These are phyloP conservation scores for Alouatta palliata DNA, from an alignment of 2,113 vertebrate genomes.

Conservation along the genomic window DNA sequence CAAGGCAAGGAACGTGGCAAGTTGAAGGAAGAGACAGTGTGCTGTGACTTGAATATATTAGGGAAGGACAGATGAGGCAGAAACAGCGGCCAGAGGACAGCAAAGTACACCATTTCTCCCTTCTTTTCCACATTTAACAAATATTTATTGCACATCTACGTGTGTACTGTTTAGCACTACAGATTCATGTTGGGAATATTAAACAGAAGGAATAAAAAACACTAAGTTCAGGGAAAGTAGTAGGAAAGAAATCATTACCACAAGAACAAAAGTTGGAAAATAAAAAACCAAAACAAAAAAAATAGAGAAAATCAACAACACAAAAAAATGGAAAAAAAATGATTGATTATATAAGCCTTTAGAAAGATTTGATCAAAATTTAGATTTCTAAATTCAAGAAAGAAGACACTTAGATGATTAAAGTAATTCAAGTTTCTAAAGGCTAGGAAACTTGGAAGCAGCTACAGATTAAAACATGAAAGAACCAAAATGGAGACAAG, in stretches of 20 bases:
- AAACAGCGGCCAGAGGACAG: neutral
- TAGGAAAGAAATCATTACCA: neutral
- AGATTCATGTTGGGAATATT: neutral
- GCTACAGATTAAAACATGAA: neutral
- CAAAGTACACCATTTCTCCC: neutral
- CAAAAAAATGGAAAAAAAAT: neutral
- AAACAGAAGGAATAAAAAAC: neutral
- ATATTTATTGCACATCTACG: neutral
- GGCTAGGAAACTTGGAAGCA: neutral
- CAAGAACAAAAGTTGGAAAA: neutral
- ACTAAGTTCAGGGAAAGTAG: neutral
- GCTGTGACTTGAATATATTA: neutral
- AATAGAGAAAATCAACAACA: neutral
- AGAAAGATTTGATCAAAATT: neutral
- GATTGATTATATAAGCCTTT: neutral
- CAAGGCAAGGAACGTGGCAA: neutral
- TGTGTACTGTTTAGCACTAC: neutral
- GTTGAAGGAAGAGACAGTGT: neutral
- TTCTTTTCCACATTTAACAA: neutral
- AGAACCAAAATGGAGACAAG: neutral
- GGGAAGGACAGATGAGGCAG: neutral
- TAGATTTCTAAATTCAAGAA: neutral
- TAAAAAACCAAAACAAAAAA: neutral
- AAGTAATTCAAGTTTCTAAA: neutral
- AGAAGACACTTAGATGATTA: neutral